phyloP scores from a whole-genome alignment of 2,888 invertebrate genomes.

The Sesia bembeciformis region DNA sequence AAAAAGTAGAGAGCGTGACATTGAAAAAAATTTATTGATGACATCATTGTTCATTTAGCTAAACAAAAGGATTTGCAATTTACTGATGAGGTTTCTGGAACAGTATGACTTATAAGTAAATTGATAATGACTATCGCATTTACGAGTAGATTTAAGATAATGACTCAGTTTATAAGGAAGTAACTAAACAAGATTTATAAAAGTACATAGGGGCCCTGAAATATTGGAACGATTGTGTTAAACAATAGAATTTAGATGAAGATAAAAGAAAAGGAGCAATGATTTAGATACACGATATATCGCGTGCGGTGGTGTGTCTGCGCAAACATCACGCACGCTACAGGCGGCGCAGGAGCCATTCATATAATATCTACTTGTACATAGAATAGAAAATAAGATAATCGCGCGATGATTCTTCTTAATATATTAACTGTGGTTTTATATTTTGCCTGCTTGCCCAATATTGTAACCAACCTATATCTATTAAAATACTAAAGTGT shows the following conservation, averaged over 20 bases:
- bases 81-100: constrained; percentile 43
- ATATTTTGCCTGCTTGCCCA: no score
- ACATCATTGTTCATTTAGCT: constrained; percentile 12
- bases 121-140: constrained; percentile 26
- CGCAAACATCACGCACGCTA: no score
- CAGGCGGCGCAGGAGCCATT: no score
- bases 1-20: not conserved
- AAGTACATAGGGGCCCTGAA: constrained; percentile 4
- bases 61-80: constrained; percentile 31
- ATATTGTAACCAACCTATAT: no score
- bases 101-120: constrained; percentile 16
- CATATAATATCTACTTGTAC: no score
- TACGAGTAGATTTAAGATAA: constrained; percentile 23
- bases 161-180: constrained; percentile 22
- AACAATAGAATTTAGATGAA: constrained; percentile 21
- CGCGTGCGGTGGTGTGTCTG: not conserved
- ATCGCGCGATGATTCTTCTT: no score
- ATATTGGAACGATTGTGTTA: constrained; percentile 7
- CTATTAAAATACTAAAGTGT: no score
- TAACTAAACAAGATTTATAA: not conserved
- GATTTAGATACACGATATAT: not conserved
- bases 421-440: no score
- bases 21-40: not conserved
- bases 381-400: no score
- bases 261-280: not conserved